phyloP scores from a whole-genome alignment of 2,888 invertebrate genomes.

The Folsomia manolachei region DNA sequence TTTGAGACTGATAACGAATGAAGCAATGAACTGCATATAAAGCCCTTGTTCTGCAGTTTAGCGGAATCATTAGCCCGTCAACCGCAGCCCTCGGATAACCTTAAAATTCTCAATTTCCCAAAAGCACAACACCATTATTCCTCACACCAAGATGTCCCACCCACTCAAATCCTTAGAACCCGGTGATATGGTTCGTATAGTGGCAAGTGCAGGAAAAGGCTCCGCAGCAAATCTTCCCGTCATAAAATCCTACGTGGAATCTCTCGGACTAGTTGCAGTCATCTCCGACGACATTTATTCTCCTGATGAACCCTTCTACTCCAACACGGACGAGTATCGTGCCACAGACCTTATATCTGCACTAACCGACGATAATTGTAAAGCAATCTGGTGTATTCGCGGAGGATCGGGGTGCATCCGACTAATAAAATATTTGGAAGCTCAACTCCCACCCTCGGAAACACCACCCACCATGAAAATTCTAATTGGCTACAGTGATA shows the following conservation, averaged over 20 bases:
- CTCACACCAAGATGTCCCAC: too few species aligned
- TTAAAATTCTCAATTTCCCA: too few species aligned
- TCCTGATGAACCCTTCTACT: slow-evolving; percentile 37
- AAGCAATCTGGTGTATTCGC: slow-evolving; percentile 43
- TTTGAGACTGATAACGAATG: too few species aligned
- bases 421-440: slow-evolving; percentile 31
- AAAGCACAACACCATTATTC: too few species aligned
- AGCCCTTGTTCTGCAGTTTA: too few species aligned
- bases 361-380: slow-evolving; percentile 26
- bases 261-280: slow-evolving; percentile 28
- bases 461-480: slow-evolving; percentile 26
- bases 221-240: slow-evolving; percentile 17
- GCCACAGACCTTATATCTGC: slow-evolving; percentile 37
- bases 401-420: slow-evolving; percentile 40
- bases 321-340: slow-evolving; percentile 41
- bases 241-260: slow-evolving; percentile 31
- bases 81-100: too few species aligned
- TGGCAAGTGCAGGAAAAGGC: slow-evolving; percentile 33
- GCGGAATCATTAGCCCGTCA: too few species aligned
- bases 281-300: slow-evolving; percentile 37
- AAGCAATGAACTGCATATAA: too few species aligned
- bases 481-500: slow-evolving; percentile 40
- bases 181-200: slow-evolving; percentile 30
- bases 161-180: too few species aligned
- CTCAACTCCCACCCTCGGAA: slow-evolving; percentile 16